These are phyloP conservation scores for Astur gentilis DNA, from an alignment of 2,113 vertebrate genomes.

Conservation along the genomic window DNA sequence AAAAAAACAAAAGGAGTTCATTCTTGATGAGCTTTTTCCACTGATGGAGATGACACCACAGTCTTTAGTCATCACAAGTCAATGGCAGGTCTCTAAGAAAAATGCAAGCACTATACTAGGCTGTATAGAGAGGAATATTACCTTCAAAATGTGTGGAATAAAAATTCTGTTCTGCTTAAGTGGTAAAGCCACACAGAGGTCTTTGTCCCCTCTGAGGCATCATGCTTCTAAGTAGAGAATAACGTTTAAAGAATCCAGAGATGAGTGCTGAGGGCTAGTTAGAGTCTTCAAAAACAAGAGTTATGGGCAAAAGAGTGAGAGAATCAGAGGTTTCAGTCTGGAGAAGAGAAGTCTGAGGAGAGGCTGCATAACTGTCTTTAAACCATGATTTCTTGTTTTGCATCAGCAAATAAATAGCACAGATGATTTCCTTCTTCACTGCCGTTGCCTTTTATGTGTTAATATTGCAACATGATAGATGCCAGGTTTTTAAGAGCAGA, in stretches of 20 bases:
- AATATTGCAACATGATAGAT: not conserved
- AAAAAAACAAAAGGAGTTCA: rapidly evolving
- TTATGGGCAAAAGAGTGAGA: not conserved
- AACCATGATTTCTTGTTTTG: not conserved
- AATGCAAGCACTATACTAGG: not conserved
- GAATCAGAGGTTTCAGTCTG: not conserved
- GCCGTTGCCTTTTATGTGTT: not conserved
- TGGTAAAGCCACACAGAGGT: not conserved
- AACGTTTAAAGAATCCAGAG: not conserved
- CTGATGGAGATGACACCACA: not conserved
- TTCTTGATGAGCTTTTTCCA: not conserved
- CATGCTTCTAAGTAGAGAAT: not conserved
- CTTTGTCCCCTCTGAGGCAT: not conserved
- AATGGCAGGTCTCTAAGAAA: not conserved
- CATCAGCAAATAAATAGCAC: not conserved
- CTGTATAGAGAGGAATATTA: not conserved
- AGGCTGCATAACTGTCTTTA: not conserved
- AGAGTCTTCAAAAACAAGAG: not conserved
- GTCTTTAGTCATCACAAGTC: not conserved
- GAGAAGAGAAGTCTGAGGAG: not conserved
- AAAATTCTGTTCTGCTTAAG: not conserved
- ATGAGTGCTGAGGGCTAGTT: not conserved
- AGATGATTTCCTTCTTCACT: not conserved
- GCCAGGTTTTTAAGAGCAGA: not conserved
- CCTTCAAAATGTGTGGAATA: not conserved